Conservation (phyloP, 2,888 invertebrate species). For the Stramonita haemastoma region DNA sequence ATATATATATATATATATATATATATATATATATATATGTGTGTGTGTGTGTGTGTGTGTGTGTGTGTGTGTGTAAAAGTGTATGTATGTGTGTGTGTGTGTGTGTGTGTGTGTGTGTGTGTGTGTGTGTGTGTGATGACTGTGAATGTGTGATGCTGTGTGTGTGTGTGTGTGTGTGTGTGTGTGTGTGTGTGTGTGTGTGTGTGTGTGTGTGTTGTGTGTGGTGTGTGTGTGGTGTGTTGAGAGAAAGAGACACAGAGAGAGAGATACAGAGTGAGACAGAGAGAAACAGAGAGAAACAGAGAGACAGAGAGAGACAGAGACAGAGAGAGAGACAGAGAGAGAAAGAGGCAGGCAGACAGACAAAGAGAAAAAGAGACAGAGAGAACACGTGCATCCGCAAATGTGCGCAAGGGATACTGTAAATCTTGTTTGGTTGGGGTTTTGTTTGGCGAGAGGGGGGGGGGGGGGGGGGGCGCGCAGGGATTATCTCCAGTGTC, state of each 20-base stretch:
- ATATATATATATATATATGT: neutral
- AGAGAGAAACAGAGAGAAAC: too few species aligned
- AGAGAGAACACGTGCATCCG: too few species aligned
- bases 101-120: slow-evolving; percentile 8
- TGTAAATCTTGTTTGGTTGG: too few species aligned
- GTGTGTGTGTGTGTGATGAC: neutral
- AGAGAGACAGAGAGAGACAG: too few species aligned
- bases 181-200: neutral
- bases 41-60: slow-evolving; percentile 17
- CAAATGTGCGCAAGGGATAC: too few species aligned
- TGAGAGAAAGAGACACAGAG: neutral
- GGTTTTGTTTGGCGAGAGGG: too few species aligned
- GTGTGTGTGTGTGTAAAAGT: neutral
- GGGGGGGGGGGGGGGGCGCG: too few species aligned
- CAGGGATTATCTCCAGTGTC: too few species aligned
- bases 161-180: slow-evolving; percentile 12
- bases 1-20: neutral
- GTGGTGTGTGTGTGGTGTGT: neutral
- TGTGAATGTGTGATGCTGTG: neutral
- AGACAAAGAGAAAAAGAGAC: too few species aligned
- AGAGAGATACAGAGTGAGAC: too few species aligned
- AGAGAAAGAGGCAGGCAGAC: too few species aligned
- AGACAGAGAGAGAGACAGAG: too few species aligned
- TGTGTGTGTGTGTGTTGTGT: neutral
- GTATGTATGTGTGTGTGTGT: neutral